phyloP scores from a whole-genome alignment of 2,797 vertebrate genomes.

The Sebastes variabilis region DNA sequence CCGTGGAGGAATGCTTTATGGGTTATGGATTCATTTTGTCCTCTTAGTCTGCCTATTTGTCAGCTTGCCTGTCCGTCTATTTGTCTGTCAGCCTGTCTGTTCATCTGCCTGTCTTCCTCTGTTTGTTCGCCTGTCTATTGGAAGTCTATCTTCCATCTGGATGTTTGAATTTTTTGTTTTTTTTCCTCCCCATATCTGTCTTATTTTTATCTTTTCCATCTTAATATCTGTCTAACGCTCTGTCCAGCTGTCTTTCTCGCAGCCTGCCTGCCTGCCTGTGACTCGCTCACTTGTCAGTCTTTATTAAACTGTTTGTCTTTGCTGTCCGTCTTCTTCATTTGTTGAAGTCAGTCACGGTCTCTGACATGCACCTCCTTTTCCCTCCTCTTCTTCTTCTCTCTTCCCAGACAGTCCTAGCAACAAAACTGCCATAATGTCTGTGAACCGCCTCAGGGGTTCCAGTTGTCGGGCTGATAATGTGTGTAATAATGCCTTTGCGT shows the following conservation, averaged over 20 bases:
- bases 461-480: slow-evolving; percentile 58
- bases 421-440: slow-evolving; percentile 56
- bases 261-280: slow-evolving; percentile 2
- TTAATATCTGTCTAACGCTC: slow-evolving; percentile 35
- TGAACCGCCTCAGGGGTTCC: slow-evolving; percentile 53
- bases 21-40: slow-evolving; percentile 68
- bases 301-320: slow-evolving; percentile 37
- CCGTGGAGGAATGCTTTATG: slow-evolving; percentile 52
- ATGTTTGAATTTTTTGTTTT: neutral
- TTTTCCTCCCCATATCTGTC: neutral
- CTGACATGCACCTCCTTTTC: slow-evolving; percentile 6
- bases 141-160: slow-evolving; percentile 53
- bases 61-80: slow-evolving; percentile 46
- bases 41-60: slow-evolving; percentile 60
- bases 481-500: slow-evolving; percentile 65
- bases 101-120: slow-evolving; percentile 35
- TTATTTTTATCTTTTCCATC: slow-evolving; percentile 21
- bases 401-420: slow-evolving; percentile 19
- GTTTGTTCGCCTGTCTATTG: slow-evolving; percentile 37
- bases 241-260: slow-evolving; percentile 31
- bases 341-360: slow-evolving; percentile 30
- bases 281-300: slow-evolving; percentile 42
- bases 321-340: slow-evolving; percentile 38
- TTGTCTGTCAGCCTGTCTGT: slow-evolving; percentile 48
- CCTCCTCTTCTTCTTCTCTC: slow-evolving; percentile 14